Conservation (phyloP, 2,113 vertebrate genomes). For the Eira barbara region DNA sequence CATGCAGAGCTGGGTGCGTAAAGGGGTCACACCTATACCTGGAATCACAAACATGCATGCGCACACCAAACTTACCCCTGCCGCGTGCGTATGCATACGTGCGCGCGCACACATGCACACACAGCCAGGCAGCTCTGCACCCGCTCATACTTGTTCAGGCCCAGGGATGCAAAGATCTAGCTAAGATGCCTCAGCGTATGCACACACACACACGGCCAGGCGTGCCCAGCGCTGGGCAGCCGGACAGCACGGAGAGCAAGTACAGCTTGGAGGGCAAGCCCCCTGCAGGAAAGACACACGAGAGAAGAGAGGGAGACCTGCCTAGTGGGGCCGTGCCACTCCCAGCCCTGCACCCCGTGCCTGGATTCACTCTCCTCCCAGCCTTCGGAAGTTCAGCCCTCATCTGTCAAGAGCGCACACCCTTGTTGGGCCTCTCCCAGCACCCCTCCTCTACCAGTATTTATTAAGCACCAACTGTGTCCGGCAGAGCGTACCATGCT, state of each 20-base stretch:
- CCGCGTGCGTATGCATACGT: fast-evolving
- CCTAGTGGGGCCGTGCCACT: too few species aligned
- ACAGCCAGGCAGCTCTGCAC: background rate
- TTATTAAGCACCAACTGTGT: background rate
- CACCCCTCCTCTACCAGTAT: background rate
- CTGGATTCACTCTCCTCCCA: background rate
- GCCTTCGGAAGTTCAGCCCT: background rate
- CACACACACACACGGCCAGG: too few species aligned
- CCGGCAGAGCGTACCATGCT: background rate
- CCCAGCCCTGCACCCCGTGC: too few species aligned
- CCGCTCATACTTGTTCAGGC: background rate
- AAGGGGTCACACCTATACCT: background rate
- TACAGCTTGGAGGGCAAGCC: background rate
- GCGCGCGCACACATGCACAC: background rate
- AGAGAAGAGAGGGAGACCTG: background rate
- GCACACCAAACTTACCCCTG: background rate
- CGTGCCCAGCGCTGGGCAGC: background rate
- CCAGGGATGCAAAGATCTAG: background rate
- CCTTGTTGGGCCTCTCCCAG: background rate
- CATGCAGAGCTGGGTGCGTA: background rate
- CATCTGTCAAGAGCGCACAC: background rate
- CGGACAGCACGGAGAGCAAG: background rate
- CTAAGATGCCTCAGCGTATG: background rate
- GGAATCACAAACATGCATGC: background rate
- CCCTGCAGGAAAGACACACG: background rate